Conservation (phyloP, 2,797 vertebrate species). For the Sebastes trivittatus region DNA sequence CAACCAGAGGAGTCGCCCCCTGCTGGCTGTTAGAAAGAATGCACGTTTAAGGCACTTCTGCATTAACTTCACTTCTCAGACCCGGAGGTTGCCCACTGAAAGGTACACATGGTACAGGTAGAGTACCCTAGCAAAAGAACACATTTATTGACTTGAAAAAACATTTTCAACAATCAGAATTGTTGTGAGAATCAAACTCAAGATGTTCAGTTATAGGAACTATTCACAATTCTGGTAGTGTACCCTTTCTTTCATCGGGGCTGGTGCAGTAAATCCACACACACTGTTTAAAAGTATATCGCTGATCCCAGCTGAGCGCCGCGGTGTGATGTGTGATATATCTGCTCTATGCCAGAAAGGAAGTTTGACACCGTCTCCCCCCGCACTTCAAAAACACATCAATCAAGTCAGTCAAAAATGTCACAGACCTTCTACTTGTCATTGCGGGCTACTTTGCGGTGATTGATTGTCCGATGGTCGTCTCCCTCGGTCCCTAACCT, state of each 20-base stretch:
- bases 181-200: background rate
- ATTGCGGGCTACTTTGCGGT: slow-evolving; percentile 70
- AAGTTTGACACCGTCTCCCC: slow-evolving; percentile 67
- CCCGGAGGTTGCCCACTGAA: too few species aligned
- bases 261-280: slow-evolving; percentile 5
- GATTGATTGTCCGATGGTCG: slow-evolving; percentile 74
- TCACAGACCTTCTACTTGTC: slow-evolving; percentile 78
- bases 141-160: background rate
- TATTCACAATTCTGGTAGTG: background rate
- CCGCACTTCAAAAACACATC: slow-evolving; percentile 80
- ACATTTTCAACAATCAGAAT: background rate
- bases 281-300: slow-evolving; percentile 33
- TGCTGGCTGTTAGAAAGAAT: too few species aligned
- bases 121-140: background rate
- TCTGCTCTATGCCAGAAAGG: slow-evolving; percentile 55
- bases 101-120: background rate
- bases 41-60: too few species aligned
- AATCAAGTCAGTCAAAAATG: slow-evolving; percentile 80
- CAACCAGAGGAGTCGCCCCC: too few species aligned
- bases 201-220: background rate
- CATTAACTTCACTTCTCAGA: too few species aligned
- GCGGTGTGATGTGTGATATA: slow-evolving; percentile 51
- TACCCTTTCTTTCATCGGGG: background rate
- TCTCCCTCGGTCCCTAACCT: slow-evolving; percentile 30
- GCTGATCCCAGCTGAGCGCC: slow-evolving; percentile 33